Evolutionary conservation across 2,888 invertebrate species (phyloP), one percentile per base, ranked within the genome.

Genomic region (Athetis lepigone): DNA sequence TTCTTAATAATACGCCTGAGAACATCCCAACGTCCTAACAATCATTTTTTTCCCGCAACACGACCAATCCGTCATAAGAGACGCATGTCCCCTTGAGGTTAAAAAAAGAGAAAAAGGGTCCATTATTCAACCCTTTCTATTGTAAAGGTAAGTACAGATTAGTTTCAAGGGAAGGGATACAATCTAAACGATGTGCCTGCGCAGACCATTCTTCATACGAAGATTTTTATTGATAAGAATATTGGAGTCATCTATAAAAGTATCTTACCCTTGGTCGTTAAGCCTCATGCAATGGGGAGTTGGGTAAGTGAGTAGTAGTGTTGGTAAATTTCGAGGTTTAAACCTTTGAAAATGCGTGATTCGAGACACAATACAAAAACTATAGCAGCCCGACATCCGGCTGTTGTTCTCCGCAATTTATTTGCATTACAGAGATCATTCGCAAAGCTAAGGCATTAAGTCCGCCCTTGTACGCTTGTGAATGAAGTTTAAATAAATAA

Each of bases 161-260:
- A 94, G 90, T 91, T 87, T 89, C 88, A 85, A 88, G 89, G 83
- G 87, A 88, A 82, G 87, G 94, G 93, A 94, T 94, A 94, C 90
- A 90, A 95, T 94, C 94, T 94, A 91, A 94, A 94, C 90, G 93
- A 92, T 86, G 90, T 89, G 87, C 85, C 89, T 82, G 88, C 88
- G 88, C 85, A 87, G 77, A 75, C 85, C 85, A 90, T 93, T 90
- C 92, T 90, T 90, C 89, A 92, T 90, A 87, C 80, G 78, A 83
- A 92, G 92, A 93, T 94, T 90, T 90, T 89, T 88, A 89, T 89
- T 87, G 94, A 94, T 94, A 94, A 93, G 86, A 83, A 85, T 86
- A 88, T 83, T 72, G 70, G 66, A 83, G 88, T 88, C 90, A 90
- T 92, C 88, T 89, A 87, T 91, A 88, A 92, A 87, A 70, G 47